Percentiles rank a stretch among this genome's conserved stretches.
phyloP scores from a whole-genome alignment of 2,797 vertebrate species.

The Rallus crepitans region DNA sequence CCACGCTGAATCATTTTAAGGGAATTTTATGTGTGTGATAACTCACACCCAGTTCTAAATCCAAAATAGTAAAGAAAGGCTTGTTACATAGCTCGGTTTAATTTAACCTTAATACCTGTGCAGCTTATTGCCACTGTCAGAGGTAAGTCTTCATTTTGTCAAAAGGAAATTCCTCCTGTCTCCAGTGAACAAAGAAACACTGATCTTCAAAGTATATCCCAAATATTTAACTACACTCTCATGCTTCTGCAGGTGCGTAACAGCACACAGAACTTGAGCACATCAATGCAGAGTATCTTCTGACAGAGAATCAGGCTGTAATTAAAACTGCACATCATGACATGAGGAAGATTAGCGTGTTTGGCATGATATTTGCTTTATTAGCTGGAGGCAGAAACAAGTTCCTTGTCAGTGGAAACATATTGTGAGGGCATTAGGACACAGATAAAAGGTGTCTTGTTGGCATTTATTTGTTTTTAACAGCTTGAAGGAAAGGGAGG shows the following conservation, averaged over 20 bases:
- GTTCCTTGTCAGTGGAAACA: constrained; percentile 45
- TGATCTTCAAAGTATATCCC: constrained; percentile 34
- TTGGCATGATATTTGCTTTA: constrained; percentile 41
- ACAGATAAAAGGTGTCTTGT: constrained; percentile 45
- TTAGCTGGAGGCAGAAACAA: constrained; percentile 58
- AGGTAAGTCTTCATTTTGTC: constrained; percentile 1
- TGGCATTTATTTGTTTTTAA: constrained; percentile 34
- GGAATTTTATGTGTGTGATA: neutral
- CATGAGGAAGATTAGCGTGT: constrained; percentile 42
- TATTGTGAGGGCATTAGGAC: constrained; percentile 39
- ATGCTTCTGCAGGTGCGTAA: neutral
- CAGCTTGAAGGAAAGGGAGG: constrained; percentile 14
- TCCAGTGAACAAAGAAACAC: constrained; percentile 24
- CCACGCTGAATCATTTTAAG: neutral
- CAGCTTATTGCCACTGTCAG: neutral
- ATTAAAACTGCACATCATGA: constrained; percentile 43
- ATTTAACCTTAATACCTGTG: neutral
- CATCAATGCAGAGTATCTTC: constrained; percentile 2
- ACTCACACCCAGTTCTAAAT: constrained; percentile 2
- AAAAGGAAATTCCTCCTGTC: constrained; percentile 37
- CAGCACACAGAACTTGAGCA: neutral
- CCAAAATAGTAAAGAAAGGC: neutral
- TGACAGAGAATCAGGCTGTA: constrained; percentile 18
- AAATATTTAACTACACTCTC: constrained; percentile 20
- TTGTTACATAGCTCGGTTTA: neutral